These are phyloP conservation scores for Phymatocera aterrima DNA, from an alignment of 2,888 invertebrate species.

Conservation along the genomic window DNA sequence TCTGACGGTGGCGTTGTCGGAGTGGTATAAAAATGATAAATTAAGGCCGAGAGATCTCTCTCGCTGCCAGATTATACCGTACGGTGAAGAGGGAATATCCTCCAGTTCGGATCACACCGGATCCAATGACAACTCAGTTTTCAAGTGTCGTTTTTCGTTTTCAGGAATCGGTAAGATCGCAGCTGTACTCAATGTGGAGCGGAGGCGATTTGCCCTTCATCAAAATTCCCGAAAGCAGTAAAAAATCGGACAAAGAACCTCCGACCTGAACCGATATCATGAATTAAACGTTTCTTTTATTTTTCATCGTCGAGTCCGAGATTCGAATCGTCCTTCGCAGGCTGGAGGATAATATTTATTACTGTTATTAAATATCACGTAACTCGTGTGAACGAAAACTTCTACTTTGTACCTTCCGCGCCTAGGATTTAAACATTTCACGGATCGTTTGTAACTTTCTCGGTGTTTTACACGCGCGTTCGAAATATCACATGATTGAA, in stretches of 20 bases:
- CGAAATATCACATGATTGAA: not conserved
- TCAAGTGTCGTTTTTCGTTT: not conserved
- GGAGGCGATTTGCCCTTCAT: slow-evolving; percentile 75
- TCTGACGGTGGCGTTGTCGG: slow-evolving; percentile 75
- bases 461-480: not conserved
- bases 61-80: not conserved
- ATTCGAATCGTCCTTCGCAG: slow-evolving; percentile 29
- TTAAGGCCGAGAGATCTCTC: not conserved
- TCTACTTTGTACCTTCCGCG: not conserved
- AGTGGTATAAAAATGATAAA: slow-evolving; percentile 63
- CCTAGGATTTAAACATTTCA: not conserved
- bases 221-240: slow-evolving; percentile 74
- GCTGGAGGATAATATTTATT: slow-evolving; percentile 20
- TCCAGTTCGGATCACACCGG: not conserved
- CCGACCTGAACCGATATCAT: slow-evolving; percentile 57
- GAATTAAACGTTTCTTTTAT: not conserved
- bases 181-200: slow-evolving; percentile 76
- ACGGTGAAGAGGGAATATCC: not conserved
- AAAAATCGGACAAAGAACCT: slow-evolving; percentile 69
- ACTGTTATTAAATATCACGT: not conserved
- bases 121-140: not conserved
- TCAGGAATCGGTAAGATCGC: slow-evolving; percentile 72
- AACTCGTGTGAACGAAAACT: not conserved
- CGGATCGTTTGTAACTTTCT: not conserved
- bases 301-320: not conserved